Conservation (phyloP, 2,797 vertebrate genomes). For the Falco rusticolus region DNA sequence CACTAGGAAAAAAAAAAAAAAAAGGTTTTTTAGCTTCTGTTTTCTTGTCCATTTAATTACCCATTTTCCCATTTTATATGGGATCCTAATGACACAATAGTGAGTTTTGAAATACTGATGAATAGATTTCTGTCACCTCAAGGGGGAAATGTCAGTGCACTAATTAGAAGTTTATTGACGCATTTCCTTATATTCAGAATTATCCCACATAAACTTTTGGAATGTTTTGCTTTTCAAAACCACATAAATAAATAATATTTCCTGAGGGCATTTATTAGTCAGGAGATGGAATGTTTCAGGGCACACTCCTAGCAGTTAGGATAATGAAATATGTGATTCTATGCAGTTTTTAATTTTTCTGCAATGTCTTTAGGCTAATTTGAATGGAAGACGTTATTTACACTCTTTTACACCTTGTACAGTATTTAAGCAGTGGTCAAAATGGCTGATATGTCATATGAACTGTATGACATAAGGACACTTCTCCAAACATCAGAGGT, state of each 20-base stretch:
- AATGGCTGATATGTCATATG: not conserved
- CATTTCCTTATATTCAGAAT: conserved; percentile 29
- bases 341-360: conserved; percentile 3
- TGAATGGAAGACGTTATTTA: conserved; percentile 12
- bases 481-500: not conserved
- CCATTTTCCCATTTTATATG: not conserved
- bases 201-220: conserved; percentile 23
- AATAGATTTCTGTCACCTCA: not conserved
- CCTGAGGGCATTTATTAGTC: conserved; percentile 46
- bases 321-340: conserved; percentile 32
- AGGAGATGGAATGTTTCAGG: conserved; percentile 38
- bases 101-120: not conserved
- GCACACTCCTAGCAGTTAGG: not conserved
- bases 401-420: not conserved
- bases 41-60: not conserved
- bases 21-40: not conserved
- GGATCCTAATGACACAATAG: not conserved
- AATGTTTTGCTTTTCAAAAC: conserved; percentile 42
- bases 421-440: not conserved
- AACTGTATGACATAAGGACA: not conserved
- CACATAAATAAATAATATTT: conserved; percentile 57
- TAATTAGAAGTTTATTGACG: conserved; percentile 46
- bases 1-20: not conserved
- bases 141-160: not conserved
- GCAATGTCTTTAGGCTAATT: conserved; percentile 32